Evolutionary conservation across 30 jellyfish, hydroid and myxozoan species (phyloP).

Genomic region (Chironex yamaguchii): DNA sequence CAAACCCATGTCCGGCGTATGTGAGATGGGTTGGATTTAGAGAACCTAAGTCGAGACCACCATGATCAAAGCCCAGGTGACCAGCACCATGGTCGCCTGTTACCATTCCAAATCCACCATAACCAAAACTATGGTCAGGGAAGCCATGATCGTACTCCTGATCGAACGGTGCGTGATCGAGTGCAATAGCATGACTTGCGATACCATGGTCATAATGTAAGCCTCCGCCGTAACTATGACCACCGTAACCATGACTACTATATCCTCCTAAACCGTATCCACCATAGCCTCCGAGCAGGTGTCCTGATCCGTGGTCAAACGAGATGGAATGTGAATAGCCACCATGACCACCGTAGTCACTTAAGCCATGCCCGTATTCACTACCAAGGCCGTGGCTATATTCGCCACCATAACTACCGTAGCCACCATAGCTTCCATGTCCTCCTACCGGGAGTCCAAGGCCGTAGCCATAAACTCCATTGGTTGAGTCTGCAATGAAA

Average conservation of each 20-base stretch:
- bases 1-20: slow-evolving; percentile 58
- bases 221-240: slow-evolving; percentile 73
- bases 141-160: background rate
- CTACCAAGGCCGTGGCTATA: slow-evolving; percentile 58
- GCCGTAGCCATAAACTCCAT: background rate
- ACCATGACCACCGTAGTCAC: slow-evolving; percentile 66
- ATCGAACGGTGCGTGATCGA: background rate
- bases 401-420: slow-evolving; percentile 78
- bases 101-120: background rate
- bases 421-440: slow-evolving; percentile 44
- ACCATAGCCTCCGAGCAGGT: slow-evolving; percentile 53
- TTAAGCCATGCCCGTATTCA: slow-evolving; percentile 61
- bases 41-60: background rate
- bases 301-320: slow-evolving; percentile 61
- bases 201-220: slow-evolving; percentile 32
- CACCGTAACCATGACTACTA: slow-evolving; percentile 8
- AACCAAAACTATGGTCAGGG: background rate
- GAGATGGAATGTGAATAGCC: slow-evolving; percentile 3
- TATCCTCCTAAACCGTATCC: slow-evolving; percentile 10
- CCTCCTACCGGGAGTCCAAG: slow-evolving; percentile 71
- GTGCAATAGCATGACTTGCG: slow-evolving; percentile 19
- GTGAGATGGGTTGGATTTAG: slow-evolving; percentile 1
- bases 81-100: background rate
- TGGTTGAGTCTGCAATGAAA: background rate
- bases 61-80: background rate